Evolutionary conservation across 35 echinoderm and acorn worm species (phyloP).

Genomic region (Lytechinus variegatus): DNA sequence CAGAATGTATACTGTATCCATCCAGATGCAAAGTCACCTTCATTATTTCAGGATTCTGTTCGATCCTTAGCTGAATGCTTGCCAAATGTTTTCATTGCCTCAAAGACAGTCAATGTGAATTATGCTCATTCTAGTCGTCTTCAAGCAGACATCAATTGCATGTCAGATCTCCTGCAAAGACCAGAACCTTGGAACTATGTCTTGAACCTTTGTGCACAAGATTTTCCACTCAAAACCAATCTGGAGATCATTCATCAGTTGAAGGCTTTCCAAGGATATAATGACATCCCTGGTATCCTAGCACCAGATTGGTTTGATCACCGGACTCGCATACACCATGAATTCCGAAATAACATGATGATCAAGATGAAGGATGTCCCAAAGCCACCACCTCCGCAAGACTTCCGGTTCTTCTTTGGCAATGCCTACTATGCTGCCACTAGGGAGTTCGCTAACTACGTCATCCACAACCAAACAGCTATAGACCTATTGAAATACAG

Average conservation of each 20-base stretch:
- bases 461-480: constrained; percentile 58
- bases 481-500: constrained; percentile 66
- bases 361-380: background rate
- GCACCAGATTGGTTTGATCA: constrained; percentile 19
- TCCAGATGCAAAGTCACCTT: constrained; percentile 49
- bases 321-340: constrained; percentile 33
- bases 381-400: constrained; percentile 65
- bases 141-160: constrained; percentile 64
- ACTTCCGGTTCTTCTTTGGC: constrained; percentile 61
- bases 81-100: constrained; percentile 63
- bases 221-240: constrained; percentile 76
- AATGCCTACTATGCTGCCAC: constrained; percentile 58
- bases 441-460: constrained; percentile 52
- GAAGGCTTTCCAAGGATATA: constrained; percentile 60
- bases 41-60: constrained; percentile 55
- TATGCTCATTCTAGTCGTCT: constrained; percentile 56
- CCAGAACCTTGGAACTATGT: constrained; percentile 63
- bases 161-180: constrained; percentile 51
- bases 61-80: constrained; percentile 49
- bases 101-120: constrained; percentile 51
- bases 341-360: constrained; percentile 6
- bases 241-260: constrained; percentile 62
- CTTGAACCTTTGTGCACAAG: constrained; percentile 64
- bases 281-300: constrained; percentile 56
- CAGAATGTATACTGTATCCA: constrained; percentile 89